phyloP scores from a whole-genome alignment of 2,113 vertebrate species.

The Promerops cafer region DNA sequence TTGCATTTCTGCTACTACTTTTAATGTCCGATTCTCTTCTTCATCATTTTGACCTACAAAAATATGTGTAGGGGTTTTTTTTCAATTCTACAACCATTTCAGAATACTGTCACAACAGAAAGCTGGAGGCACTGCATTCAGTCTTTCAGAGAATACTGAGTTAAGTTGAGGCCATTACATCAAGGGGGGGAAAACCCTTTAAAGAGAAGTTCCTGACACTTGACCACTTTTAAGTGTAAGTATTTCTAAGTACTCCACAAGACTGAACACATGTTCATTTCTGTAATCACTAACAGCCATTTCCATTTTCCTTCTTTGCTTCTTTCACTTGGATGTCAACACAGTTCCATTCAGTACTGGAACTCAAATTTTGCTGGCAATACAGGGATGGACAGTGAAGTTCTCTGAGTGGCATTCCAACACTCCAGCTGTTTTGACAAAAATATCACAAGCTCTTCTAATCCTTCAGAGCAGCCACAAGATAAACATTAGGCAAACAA shows the following conservation, averaged over 20 bases:
- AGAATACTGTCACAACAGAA: background rate
- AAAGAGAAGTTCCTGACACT: background rate
- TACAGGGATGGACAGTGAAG: background rate
- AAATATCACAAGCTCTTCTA: background rate
- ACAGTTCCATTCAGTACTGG: background rate
- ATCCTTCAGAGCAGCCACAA: background rate
- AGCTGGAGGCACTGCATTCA: background rate
- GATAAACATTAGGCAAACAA: background rate
- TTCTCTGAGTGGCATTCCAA: background rate
- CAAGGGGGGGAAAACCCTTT: background rate
- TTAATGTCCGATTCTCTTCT: background rate
- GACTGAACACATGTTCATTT: background rate
- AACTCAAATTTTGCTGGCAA: background rate
- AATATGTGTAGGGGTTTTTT: rapidly evolving
- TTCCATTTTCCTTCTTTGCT: background rate
- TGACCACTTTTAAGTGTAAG: background rate
- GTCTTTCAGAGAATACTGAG: background rate
- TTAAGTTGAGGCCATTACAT: background rate
- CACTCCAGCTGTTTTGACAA: background rate
- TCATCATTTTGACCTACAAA: background rate
- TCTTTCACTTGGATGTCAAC: background rate
- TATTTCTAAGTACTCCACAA: background rate
- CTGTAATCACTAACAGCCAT: background rate
- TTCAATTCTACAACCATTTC: background rate
- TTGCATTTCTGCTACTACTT: background rate